Conservation (phyloP, 2,888 invertebrate genomes). For the Flexamia atlantica region DNA sequence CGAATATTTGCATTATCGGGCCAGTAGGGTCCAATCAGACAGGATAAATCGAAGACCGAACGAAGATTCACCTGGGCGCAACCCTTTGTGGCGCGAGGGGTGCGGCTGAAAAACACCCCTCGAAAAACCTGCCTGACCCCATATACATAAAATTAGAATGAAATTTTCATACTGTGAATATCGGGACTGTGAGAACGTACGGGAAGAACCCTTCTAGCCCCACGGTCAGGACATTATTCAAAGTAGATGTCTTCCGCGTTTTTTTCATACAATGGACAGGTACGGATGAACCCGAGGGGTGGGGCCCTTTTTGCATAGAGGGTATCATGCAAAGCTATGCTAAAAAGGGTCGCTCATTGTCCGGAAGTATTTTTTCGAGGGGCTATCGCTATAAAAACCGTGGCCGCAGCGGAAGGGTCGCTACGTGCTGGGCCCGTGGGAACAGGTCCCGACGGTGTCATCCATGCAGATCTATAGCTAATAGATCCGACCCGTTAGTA, state of each 20-base stretch:
- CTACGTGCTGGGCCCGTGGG: slow-evolving; percentile 32
- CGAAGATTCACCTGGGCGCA: slow-evolving; percentile 53
- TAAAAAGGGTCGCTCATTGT: slow-evolving; percentile 60
- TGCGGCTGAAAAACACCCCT: slow-evolving; percentile 55
- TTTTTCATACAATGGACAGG: slow-evolving; percentile 59
- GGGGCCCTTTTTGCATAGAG: slow-evolving; percentile 57
- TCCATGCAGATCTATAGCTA: slow-evolving; percentile 54
- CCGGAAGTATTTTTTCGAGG: slow-evolving; percentile 57
- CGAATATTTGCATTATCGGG: slow-evolving; percentile 3
- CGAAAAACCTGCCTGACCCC: slow-evolving; percentile 59
- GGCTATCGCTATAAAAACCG: slow-evolving; percentile 51
- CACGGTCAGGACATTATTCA: slow-evolving; percentile 60
- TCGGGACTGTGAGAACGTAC: slow-evolving; percentile 58
- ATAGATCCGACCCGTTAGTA: slow-evolving; percentile 38
- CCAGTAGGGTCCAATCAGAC: slow-evolving; percentile 5
- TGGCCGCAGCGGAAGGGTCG: slow-evolving; percentile 18
- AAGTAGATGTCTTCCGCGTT: slow-evolving; percentile 64
- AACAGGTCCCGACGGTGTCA: slow-evolving; percentile 37
- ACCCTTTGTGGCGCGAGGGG: slow-evolving; percentile 43
- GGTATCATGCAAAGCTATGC: slow-evolving; percentile 62
- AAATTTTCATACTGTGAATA: slow-evolving; percentile 63
- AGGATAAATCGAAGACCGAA: slow-evolving; percentile 54
- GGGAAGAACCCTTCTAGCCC: slow-evolving; percentile 48
- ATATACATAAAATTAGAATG: slow-evolving; percentile 65
- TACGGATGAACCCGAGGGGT: slow-evolving; percentile 49